A percentile compares a stretch with the other conserved stretches of the same genome.
phyloP scores from a whole-genome alignment of 1,140 invertebrate genomes.

The Littorina saxatilis region DNA sequence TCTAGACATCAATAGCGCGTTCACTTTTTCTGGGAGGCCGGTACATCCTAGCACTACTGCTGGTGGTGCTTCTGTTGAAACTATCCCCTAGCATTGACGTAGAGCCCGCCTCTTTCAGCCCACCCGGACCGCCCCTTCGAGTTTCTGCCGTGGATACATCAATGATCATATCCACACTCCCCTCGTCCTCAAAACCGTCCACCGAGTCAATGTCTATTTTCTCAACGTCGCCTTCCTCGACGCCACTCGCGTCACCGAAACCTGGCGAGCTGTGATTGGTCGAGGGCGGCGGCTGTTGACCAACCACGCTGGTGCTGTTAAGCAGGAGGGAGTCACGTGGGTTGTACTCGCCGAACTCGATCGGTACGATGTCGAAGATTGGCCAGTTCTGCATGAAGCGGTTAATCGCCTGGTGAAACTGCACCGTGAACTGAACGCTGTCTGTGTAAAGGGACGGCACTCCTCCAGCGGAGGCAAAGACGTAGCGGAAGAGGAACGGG shows the following conservation, averaged over 20 bases:
- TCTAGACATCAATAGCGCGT: slow-evolving; percentile 20
- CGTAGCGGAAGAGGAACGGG: slow-evolving; percentile 61
- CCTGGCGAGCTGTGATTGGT: not conserved
- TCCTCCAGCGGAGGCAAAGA: slow-evolving; percentile 47
- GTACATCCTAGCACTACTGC: slow-evolving; percentile 9
- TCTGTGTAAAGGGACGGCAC: slow-evolving; percentile 46
- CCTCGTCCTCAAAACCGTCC: not conserved
- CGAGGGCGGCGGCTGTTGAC: not conserved
- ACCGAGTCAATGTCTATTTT: not conserved
- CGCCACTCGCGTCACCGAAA: not conserved
- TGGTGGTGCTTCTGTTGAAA: not conserved
- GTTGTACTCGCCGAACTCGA: slow-evolving; percentile 12
- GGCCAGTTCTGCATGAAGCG: slow-evolving; percentile 58
- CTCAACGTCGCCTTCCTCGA: not conserved
- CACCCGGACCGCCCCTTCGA: not conserved
- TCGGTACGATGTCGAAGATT: slow-evolving; percentile 56
- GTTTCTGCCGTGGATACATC: slow-evolving; percentile 38
- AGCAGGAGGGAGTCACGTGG: not conserved
- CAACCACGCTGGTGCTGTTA: not conserved
- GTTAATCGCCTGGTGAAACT: slow-evolving; percentile 53
- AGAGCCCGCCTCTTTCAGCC: not conserved
- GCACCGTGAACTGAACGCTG: slow-evolving; percentile 58
- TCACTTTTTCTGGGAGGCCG: not conserved
- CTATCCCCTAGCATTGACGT: slow-evolving; percentile 18
- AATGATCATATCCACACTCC: slow-evolving; percentile 39